phyloP scores from a whole-genome alignment of 35 echinoderm and acorn worm species.

The Stichopus chloronotus region DNA sequence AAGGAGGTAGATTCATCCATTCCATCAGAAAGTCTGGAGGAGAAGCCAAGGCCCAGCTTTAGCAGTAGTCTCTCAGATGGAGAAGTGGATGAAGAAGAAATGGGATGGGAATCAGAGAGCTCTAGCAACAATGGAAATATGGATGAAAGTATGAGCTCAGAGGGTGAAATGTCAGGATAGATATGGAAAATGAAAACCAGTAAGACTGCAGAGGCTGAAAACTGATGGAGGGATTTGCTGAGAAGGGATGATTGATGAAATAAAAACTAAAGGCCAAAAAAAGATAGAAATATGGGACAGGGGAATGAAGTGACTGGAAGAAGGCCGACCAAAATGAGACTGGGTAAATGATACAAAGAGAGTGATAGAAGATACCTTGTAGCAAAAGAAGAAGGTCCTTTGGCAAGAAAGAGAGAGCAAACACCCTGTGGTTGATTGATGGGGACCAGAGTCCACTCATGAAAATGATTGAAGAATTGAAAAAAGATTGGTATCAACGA shows the following conservation, averaged over 20 bases:
- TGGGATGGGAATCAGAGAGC: slow-evolving; percentile 51
- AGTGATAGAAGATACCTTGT: too few species aligned
- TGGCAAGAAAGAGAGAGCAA: too few species aligned
- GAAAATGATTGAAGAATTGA: too few species aligned
- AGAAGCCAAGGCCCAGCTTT: slow-evolving; percentile 47
- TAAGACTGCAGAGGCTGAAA: neutral
- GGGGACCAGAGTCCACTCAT: too few species aligned
- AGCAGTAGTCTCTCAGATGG: slow-evolving; percentile 62
- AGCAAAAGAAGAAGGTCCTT: too few species aligned
- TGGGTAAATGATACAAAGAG: too few species aligned
- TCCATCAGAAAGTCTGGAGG: slow-evolving; percentile 33
- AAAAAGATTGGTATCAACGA: too few species aligned
- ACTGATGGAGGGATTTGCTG: neutral
- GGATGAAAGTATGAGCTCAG: slow-evolving; percentile 63
- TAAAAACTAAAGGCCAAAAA: too few species aligned
- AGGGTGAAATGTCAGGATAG: slow-evolving; percentile 36
- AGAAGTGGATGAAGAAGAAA: slow-evolving; percentile 60
- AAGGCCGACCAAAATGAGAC: too few species aligned
- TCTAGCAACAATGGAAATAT: slow-evolving; percentile 25
- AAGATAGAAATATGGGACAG: too few species aligned
- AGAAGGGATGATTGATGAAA: neutral
- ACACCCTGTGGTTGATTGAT: too few species aligned
- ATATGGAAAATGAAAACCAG: neutral
- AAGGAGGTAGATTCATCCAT: neutral
- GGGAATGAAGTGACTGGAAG: too few species aligned